Evolutionary conservation across 2,113 vertebrate genomes (phyloP), one percentile per base, ranked within the genome.

Genomic region (Penelope pileata): DNA sequence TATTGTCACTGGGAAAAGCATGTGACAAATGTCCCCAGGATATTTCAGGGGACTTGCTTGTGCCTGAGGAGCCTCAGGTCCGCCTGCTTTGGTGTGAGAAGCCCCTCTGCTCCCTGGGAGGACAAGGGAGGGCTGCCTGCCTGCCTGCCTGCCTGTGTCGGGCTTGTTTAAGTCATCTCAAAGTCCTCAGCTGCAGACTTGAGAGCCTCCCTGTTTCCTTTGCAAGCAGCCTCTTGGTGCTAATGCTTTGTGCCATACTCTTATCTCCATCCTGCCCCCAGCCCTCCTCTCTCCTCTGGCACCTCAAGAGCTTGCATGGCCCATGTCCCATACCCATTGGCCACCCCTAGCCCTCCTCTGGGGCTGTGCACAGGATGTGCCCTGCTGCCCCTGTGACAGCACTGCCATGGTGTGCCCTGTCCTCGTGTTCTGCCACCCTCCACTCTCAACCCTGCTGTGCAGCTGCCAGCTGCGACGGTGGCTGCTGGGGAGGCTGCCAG

Each of bases 331-430:
- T 77, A 76, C 45, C 70, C 23, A 2, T 3, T 16, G 36, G 24
- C 22, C 23, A 29, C 34, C 38, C 60, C 5, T 14, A 0, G 1
- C 64, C 21, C n/a, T 43, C 30, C 74, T 34, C 53, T 5, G 7
- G 30, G 50, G 34, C 63, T 80, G 36, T 29, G 58, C 26, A 23
- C 27, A 29, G 53, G 30, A 68, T 51, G 43, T n/a, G 29, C 45
- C 70, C 62, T 42, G 36, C 36, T 34, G 30, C 16, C 51, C 40
- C 62, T 32, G 51, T 56, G n/a, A 30, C 68, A 67, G 42, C 42
- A n/a, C 50, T 69, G 72, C 42, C 1, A 0, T 15, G 9, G 3
- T 0, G 0, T 7, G 18, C 68, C 38, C 79, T 73, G 74, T 21
- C 81, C 60, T 63, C 0, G 0, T 15, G 30, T 68, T 42, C 74